These are phyloP conservation scores for Cerceris rybyensis DNA, from an alignment of 2,888 invertebrate genomes.

Conservation along the genomic window DNA sequence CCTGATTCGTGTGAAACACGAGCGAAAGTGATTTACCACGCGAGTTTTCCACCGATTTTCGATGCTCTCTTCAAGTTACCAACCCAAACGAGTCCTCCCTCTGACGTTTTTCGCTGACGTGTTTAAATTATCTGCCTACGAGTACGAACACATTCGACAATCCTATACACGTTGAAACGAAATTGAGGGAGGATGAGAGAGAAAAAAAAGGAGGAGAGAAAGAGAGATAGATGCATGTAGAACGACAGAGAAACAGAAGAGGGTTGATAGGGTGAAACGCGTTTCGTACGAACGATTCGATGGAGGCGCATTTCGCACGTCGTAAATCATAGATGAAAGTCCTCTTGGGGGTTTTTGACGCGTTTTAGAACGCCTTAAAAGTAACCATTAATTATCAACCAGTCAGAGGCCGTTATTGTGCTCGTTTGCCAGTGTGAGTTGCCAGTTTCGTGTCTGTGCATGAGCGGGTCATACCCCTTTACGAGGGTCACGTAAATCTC, in stretches of 20 bases:
- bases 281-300: slow-evolving; percentile 11
- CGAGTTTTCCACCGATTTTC: slow-evolving; percentile 52
- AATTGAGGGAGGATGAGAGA: not conserved
- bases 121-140: slow-evolving; percentile 27
- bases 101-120: slow-evolving; percentile 24
- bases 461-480: slow-evolving; percentile 4
- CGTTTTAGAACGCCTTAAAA: slow-evolving; percentile 58
- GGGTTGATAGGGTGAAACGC: slow-evolving; percentile 6
- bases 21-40: slow-evolving; percentile 52
- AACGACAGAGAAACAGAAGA: slow-evolving; percentile 25
- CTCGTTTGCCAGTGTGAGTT: not conserved
- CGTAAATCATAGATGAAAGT: slow-evolving; percentile 58
- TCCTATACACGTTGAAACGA: not conserved
- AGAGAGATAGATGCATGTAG: slow-evolving; percentile 8
- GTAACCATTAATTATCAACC: slow-evolving; percentile 63
- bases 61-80: slow-evolving; percentile 47
- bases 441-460: not conserved
- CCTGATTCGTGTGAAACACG: slow-evolving; percentile 49
- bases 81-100: slow-evolving; percentile 16
- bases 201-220: not conserved
- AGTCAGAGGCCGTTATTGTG: not conserved
- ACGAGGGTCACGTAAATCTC: slow-evolving; percentile 61
- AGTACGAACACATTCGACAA: not conserved
- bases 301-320: slow-evolving; percentile 48
- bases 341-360: slow-evolving; percentile 52